Conservation (phyloP, 2,113 vertebrate species). For the Holacanthus passer region DNA sequence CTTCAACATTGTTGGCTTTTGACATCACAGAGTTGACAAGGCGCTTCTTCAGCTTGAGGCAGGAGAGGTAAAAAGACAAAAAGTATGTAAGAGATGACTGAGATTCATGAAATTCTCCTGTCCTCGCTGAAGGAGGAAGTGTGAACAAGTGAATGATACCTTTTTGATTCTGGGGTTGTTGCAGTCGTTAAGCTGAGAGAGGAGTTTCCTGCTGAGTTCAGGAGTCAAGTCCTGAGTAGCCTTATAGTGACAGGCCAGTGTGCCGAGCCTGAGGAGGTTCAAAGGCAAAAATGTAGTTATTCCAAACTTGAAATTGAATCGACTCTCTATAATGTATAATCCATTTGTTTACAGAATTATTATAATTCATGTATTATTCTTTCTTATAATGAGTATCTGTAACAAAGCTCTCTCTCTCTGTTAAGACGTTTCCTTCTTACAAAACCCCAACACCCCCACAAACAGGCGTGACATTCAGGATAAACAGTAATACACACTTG, state of each 20-base stretch:
- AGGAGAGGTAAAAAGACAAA: neutral
- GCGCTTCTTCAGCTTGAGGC: slow-evolving; percentile 68
- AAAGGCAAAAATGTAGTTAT: neutral
- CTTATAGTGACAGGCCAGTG: slow-evolving; percentile 72
- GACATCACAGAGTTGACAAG: slow-evolving; percentile 62
- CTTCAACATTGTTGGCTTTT: neutral
- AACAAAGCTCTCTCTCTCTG: neutral
- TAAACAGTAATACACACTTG: slow-evolving; percentile 55
- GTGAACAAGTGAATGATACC: slow-evolving; percentile 56
- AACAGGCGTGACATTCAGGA: too few relatives aligned
- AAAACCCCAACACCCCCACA: neutral
- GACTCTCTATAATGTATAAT: neutral
- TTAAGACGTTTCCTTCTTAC: neutral
- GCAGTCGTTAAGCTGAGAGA: slow-evolving; percentile 65
- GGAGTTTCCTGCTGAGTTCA: slow-evolving; percentile 57
- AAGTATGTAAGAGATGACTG: neutral
- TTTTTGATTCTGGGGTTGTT: slow-evolving; percentile 31
- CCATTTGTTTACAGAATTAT: neutral
- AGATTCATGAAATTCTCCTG: neutral
- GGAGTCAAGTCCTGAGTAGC: slow-evolving; percentile 45
- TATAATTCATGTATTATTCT: neutral
- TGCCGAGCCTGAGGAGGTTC: slow-evolving; percentile 70
- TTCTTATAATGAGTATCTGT: neutral
- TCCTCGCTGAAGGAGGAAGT: neutral
- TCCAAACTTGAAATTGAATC: neutral